Evolutionary conservation across 2,888 invertebrate species (phyloP).

Genomic region (Diadromus collaris): DNA sequence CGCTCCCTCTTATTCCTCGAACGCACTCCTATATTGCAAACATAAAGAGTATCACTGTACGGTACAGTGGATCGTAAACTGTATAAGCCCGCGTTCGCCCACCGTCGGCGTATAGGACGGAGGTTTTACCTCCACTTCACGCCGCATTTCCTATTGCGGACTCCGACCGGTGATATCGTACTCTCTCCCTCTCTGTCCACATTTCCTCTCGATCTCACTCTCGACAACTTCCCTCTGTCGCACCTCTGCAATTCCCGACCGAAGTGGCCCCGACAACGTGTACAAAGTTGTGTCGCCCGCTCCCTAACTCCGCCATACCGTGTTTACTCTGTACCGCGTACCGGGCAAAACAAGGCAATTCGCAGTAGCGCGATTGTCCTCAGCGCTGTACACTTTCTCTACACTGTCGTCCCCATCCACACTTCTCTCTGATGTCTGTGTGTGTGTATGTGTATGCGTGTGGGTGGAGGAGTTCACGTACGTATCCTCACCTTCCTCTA

Average conservation of each 20-base stretch:
- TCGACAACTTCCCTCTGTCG: conserved; percentile 21
- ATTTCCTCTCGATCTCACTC: conserved; percentile 27
- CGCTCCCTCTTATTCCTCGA: neutral
- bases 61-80: conserved; percentile 25
- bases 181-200: neutral
- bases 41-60: conserved; percentile 21
- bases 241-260: conserved; percentile 33
- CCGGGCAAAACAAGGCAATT: conserved; percentile 64
- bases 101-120: conserved; percentile 5
- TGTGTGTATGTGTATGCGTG: neutral
- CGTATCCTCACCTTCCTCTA: neutral
- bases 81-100: conserved; percentile 6
- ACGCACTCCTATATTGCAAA: conserved; percentile 7
- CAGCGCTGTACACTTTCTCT: conserved; percentile 28
- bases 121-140: conserved; percentile 7
- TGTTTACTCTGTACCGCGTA: conserved; percentile 61
- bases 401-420: conserved; percentile 1
- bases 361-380: conserved; percentile 57
- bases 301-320: conserved; percentile 39
- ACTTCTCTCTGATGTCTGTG: neutral
- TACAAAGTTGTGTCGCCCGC: conserved; percentile 56
- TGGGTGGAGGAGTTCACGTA: neutral
- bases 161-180: neutral
- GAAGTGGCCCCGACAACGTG: conserved; percentile 50
- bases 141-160: conserved; percentile 17